Percentiles rank a stretch among this genome's conserved stretches.
phyloP scores from a whole-genome alignment of 1,140 invertebrate genomes.

The Leptestheria dahalacensis region DNA sequence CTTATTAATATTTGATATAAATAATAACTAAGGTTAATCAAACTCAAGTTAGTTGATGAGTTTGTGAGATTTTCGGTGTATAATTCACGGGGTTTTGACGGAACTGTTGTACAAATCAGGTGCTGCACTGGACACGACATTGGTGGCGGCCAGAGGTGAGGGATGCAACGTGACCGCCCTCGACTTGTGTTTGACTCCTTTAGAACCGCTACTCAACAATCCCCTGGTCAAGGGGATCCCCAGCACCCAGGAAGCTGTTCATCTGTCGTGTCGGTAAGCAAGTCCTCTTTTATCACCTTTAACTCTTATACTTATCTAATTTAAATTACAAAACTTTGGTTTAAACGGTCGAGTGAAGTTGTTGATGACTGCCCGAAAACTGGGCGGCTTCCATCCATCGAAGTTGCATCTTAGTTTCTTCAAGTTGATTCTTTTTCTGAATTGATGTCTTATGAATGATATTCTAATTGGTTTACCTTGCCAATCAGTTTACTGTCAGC shows the following conservation, averaged over 20 bases:
- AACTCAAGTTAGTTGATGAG: too few relatives aligned
- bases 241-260: slow-evolving; percentile 12
- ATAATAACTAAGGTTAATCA: too few relatives aligned
- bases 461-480: too few relatives aligned
- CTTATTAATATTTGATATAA: too few relatives aligned
- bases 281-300: neutral
- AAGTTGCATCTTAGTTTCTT: neutral
- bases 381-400: too few relatives aligned
- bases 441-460: neutral
- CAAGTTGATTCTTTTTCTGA: neutral
- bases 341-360: too few relatives aligned
- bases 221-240: slow-evolving; percentile 16
- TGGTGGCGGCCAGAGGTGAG: too few relatives aligned
- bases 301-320: neutral
- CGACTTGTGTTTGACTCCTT: slow-evolving; percentile 9
- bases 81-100: neutral
- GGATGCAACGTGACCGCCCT: slow-evolving; percentile 11
- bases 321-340: too few relatives aligned
- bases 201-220: slow-evolving; percentile 11
- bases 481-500: too few relatives aligned
- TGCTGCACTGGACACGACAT: neutral
- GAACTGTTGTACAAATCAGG: neutral
- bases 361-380: too few relatives aligned
- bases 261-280: slow-evolving; percentile 10
- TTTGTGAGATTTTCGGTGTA: too few relatives aligned